Conservation (phyloP, 1,140 invertebrate species). For the Caenorhabditis inopinata region DNA sequence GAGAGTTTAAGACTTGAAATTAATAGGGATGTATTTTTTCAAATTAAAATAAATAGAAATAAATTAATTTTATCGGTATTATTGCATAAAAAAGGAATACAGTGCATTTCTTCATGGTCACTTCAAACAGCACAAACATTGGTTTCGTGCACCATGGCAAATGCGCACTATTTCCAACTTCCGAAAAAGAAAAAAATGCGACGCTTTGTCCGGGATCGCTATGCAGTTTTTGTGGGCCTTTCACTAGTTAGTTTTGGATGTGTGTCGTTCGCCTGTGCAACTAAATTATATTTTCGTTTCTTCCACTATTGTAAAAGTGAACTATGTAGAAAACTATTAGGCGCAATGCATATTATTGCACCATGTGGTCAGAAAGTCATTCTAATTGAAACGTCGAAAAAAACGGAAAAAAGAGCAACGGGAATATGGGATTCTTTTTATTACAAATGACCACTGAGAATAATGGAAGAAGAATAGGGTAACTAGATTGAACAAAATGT, state of each 20-base stretch:
- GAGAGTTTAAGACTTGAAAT: no score
- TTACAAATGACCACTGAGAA: background rate
- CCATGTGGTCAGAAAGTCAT: background rate
- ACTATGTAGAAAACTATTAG: background rate
- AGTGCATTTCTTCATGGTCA: no score
- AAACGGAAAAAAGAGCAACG: background rate
- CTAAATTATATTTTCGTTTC: slow-evolving; percentile 30
- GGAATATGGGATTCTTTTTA: background rate
- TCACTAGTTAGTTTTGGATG: slow-evolving; percentile 17
- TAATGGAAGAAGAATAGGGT: background rate
- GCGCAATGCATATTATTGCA: background rate
- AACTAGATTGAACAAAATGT: background rate
- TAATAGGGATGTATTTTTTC: no score
- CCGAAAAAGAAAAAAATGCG: background rate
- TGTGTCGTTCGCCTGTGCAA: slow-evolving; percentile 28
- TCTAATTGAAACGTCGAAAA: background rate
- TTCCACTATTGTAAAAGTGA: background rate
- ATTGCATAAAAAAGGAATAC: no score
- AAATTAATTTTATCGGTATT: no score
- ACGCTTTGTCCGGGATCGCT: background rate
- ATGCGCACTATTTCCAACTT: background rate
- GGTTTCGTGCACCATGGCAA: background rate
- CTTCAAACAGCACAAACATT: background rate
- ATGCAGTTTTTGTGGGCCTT: background rate
- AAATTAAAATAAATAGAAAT: no score